Conservation (phyloP, 2,888 invertebrate genomes). For the Chelonus formosanus region DNA sequence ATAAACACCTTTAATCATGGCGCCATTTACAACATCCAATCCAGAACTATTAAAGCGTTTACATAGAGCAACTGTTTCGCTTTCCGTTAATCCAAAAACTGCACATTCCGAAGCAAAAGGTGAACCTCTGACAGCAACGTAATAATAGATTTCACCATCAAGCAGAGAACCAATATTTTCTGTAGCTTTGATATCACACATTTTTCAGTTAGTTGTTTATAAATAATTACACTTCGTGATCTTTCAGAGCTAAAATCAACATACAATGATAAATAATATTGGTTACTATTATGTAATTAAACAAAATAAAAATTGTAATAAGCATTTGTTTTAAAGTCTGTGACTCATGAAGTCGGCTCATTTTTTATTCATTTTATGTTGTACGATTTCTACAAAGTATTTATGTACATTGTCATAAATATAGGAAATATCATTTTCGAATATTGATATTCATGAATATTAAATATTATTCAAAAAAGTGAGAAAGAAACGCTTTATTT, state of each 20-base stretch:
- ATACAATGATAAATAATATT: conserved; percentile 38
- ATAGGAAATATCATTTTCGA: not conserved
- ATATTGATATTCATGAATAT: not conserved
- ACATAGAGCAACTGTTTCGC: conserved; percentile 75
- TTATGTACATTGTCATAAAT: conserved; percentile 11
- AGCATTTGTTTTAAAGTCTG: conserved; percentile 9
- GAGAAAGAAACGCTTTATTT: conserved; percentile 37
- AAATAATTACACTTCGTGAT: conserved; percentile 53
- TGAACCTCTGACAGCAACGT: conserved; percentile 83
- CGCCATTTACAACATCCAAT: conserved; percentile 75
- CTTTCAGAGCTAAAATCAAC: conserved; percentile 54
- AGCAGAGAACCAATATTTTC: conserved; percentile 58
- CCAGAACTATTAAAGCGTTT: conserved; percentile 76
- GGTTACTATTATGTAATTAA: conserved; percentile 10
- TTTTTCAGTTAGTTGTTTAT: conserved; percentile 19
- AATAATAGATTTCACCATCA: conserved; percentile 71
- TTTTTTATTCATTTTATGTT: conserved; percentile 12
- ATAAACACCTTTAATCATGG: conserved; percentile 71
- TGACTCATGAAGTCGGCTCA: too few species aligned
- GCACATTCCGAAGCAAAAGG: conserved; percentile 78
- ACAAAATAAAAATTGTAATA: not conserved
- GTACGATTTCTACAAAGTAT: conserved; percentile 23
- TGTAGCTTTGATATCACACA: conserved; percentile 41
- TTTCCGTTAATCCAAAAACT: conserved; percentile 78
- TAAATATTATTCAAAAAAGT: conserved; percentile 11